A percentile compares a stretch with the other conserved stretches of the same genome.
Conservation (phyloP, 2,113 vertebrate species). For the Leptosomus discolor region DNA sequence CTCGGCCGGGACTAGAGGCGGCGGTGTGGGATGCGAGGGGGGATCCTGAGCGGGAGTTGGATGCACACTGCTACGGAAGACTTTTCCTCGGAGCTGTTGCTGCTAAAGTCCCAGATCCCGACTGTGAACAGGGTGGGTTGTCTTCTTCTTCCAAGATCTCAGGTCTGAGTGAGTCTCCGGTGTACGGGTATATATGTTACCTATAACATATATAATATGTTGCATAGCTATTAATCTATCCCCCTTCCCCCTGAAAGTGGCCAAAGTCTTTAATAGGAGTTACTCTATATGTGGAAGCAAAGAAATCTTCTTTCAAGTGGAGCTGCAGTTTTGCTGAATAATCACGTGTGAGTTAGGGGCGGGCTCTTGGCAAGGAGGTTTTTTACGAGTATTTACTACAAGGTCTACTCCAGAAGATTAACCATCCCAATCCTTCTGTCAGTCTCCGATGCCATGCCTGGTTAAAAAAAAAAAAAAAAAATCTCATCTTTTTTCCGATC, state of each 20-base stretch:
- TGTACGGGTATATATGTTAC: slow-evolving; percentile 45
- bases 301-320: slow-evolving; percentile 75
- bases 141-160: slow-evolving; percentile 42
- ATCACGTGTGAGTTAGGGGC: slow-evolving; percentile 86
- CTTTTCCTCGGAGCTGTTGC: slow-evolving; percentile 31
- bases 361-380: slow-evolving; percentile 81
- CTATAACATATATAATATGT: slow-evolving; percentile 12
- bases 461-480: slow-evolving; percentile 72
- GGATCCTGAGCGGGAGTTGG: background rate
- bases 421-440: slow-evolving; percentile 82
- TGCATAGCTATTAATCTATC: background rate
- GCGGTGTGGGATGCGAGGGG: background rate
- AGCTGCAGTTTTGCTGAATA: slow-evolving; percentile 76
- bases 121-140: slow-evolving; percentile 71
- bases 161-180: slow-evolving; percentile 52
- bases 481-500: slow-evolving; percentile 76
- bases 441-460: slow-evolving; percentile 81
- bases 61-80: background rate
- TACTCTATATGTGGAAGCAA: slow-evolving; percentile 61
- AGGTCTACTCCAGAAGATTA: slow-evolving; percentile 83
- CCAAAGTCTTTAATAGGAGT: slow-evolving; percentile 47
- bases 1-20: slow-evolving; percentile 1
- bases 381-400: slow-evolving; percentile 87
- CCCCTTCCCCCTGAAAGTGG: background rate
- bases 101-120: slow-evolving; percentile 46